Conservation (phyloP, 1,140 invertebrate species). For the Bilobella aurantiaca region DNA sequence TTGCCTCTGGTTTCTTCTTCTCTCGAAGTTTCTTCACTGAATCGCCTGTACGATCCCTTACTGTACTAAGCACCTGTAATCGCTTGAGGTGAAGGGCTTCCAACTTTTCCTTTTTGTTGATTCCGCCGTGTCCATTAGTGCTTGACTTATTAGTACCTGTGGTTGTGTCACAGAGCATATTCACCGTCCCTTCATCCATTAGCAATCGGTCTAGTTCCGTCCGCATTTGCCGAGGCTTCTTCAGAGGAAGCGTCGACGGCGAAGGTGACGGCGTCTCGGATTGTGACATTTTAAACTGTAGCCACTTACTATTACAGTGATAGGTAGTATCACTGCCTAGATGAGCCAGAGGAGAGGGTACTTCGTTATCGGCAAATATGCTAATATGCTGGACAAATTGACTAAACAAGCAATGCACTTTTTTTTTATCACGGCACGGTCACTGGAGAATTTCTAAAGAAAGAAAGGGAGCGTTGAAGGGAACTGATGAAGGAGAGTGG, state of each 20-base stretch:
- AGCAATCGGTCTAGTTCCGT: conserved; percentile 61
- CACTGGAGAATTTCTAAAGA: no score
- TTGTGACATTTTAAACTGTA: background rate
- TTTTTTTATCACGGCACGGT: no score
- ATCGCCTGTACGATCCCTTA: conserved; percentile 11
- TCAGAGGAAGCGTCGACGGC: background rate
- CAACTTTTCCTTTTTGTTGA: conserved; percentile 35
- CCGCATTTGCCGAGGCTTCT: conserved; percentile 34
- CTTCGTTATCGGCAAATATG: no score
- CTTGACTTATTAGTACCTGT: background rate
- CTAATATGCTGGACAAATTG: no score
- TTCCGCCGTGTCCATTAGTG: conserved; percentile 3
- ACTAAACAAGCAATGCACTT: no score
- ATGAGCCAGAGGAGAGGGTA: no score
- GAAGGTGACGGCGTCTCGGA: background rate
- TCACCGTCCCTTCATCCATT: conserved; percentile 73
- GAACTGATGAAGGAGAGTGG: no score
- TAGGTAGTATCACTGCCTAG: no score
- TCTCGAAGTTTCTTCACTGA: conserved; percentile 4
- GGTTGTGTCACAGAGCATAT: conserved; percentile 67
- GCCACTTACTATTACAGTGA: no score
- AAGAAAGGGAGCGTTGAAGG: no score
- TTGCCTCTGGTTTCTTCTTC: conserved; percentile 1
- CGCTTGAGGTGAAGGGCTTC: conserved; percentile 3
- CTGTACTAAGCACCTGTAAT: conserved; percentile 13